Percentiles rank a stretch among this genome's conserved stretches.
Evolutionary conservation across 2,797 vertebrate species (phyloP).

Genomic region (Xiphophorus birchmanni): DNA sequence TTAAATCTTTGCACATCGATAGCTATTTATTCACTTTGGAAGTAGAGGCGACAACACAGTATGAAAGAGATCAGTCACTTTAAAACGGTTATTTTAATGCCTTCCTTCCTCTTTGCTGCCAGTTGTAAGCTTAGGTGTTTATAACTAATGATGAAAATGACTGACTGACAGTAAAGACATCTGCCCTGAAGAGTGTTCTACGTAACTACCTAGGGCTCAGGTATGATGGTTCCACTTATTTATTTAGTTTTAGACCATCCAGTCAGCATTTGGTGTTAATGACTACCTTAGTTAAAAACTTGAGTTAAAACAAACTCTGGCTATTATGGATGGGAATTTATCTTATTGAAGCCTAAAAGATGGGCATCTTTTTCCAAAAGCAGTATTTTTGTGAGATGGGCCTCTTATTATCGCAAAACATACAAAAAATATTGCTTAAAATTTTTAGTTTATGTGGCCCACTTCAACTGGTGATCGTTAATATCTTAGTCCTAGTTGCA

Average conservation of each 20-base stretch:
- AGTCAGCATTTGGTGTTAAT: background rate
- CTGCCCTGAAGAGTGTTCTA: background rate
- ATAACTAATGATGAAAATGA: background rate
- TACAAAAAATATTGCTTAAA: background rate
- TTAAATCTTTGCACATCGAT: background rate
- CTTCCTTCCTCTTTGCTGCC: background rate
- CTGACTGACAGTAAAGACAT: background rate
- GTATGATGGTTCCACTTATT: background rate
- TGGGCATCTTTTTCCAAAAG: background rate
- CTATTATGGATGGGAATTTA: background rate
- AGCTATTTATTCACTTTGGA: background rate
- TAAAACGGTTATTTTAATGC: background rate
- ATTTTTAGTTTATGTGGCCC: background rate
- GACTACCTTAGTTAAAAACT: background rate
- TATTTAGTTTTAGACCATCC: background rate
- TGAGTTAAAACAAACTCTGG: background rate
- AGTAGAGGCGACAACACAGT: background rate
- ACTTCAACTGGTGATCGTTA: background rate
- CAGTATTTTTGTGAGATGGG: background rate
- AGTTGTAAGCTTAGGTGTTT: background rate
- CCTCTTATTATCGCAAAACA: background rate
- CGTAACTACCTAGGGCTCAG: background rate
- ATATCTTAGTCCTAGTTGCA: background rate
- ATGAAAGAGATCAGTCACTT: background rate
- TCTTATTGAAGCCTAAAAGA: background rate